Base-by-base conservation (phyloP, 2,113 vertebrate genomes). In the Lonchura striata region DNA sequence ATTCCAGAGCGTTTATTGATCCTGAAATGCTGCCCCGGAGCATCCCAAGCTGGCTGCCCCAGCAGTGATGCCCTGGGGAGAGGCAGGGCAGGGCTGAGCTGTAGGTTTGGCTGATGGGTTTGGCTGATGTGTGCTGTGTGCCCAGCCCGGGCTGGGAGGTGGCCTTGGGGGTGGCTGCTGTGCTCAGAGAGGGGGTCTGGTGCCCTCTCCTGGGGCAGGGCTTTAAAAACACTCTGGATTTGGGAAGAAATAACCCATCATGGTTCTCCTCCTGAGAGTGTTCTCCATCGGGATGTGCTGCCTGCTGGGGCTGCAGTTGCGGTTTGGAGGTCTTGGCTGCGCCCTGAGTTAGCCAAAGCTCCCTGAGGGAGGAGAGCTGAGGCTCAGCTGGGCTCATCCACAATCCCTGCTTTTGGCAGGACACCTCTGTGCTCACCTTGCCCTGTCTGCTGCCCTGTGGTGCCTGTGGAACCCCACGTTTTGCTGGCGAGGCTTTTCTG, bases 151-250 rank as follows among this genome's bases (percentile, higher is more conserved):
- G 33, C n/a, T 15, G 60, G 22, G 35, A 63, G 59, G 18, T 16
- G 86, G 46, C 89, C 46, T 3, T 24, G 61, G 64, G 88, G 83
- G 83, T 31, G 77, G 44, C 66, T 1, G 31, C 3, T n/a, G 46
- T 78, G 74, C 0, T 0, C 79, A 90, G 50, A 94, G 94, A 93
- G 94, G 80, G 94, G 95, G 93, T 96, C 95, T 97, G 94, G 90
- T 92, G 94, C 96, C 95, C 93, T 97, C 96, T 96, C 94, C 94
- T 97, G 94, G 95, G 95, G 86, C 78, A 94, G 95, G n/a, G 25
- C 91, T 94, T 95, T 94, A 82, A 96, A 95, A 92, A 33, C 94
- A 96, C 64, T 64, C 80, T 90, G 90, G 6, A 25, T 94, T 93
- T 82, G 91, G 76, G 94, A 86, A 82, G 60, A 68, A 94, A 47